phyloP scores from a whole-genome alignment of 2,113 vertebrate genomes.

The Nycticorax nycticorax region DNA sequence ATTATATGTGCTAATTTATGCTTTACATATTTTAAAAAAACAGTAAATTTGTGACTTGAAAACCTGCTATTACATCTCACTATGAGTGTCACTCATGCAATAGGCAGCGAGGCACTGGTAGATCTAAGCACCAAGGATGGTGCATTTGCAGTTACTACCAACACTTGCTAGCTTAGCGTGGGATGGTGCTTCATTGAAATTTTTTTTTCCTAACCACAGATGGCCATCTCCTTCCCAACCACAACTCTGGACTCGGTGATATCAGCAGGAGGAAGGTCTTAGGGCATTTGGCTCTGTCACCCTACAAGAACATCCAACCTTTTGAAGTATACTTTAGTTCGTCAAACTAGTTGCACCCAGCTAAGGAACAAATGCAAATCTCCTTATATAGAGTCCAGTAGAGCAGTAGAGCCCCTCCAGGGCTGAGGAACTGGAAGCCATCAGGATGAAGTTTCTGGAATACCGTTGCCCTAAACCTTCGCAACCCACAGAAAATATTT shows the following conservation, averaged over 20 bases:
- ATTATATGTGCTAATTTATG: conserved; percentile 30
- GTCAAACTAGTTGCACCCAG: neutral
- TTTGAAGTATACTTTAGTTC: neutral
- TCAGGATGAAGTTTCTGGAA: neutral
- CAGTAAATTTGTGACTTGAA: neutral
- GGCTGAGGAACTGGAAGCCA: neutral
- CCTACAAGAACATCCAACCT: neutral
- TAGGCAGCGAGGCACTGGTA: neutral
- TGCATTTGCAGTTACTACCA: neutral
- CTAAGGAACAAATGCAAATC: neutral
- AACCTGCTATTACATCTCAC: neutral
- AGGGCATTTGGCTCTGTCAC: neutral
- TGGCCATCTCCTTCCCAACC: neutral
- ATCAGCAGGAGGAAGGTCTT: neutral
- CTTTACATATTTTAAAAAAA: neutral
- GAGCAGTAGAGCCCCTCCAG: neutral
- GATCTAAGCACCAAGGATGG: neutral
- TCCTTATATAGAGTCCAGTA: neutral
- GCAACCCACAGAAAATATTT: neutral
- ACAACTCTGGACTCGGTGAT: neutral
- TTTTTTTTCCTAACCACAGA: neutral
- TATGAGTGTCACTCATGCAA: neutral
- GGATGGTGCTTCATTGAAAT: neutral
- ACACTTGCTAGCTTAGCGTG: neutral
- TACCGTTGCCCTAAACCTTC: neutral